Evolutionary conservation across 2,113 vertebrate species (phyloP).

Genomic region (Scomber japonicus): DNA sequence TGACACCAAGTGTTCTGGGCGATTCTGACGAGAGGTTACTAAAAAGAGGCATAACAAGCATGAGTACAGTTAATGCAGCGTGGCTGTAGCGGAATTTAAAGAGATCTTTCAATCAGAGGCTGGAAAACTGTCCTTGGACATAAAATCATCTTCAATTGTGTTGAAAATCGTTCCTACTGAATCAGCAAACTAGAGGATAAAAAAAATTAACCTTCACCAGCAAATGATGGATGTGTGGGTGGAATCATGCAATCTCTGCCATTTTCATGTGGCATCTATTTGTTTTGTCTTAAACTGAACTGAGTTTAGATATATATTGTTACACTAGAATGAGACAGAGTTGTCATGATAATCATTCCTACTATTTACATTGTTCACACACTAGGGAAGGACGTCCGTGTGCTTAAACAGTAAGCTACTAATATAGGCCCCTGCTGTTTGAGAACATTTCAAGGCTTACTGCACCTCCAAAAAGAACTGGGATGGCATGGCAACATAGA

Average conservation of each 20-base stretch:
- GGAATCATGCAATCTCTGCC: slow-evolving; percentile 51
- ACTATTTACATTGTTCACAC: slow-evolving; percentile 22
- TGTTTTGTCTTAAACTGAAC: slow-evolving; percentile 43
- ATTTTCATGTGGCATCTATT: slow-evolving; percentile 40
- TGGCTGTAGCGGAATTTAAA: slow-evolving; percentile 8
- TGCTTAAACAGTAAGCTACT: slow-evolving; percentile 33
- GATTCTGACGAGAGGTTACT: slow-evolving; percentile 20
- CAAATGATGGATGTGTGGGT: slow-evolving; percentile 68
- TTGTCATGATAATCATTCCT: slow-evolving; percentile 59
- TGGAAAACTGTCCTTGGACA: slow-evolving; percentile 33
- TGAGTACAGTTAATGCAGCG: slow-evolving; percentile 5
- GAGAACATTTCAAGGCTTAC: slow-evolving; percentile 46
- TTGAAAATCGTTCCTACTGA: slow-evolving; percentile 28
- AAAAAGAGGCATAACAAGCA: slow-evolving; percentile 33
- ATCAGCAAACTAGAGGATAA: slow-evolving; percentile 85
- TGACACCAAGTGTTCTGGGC: slow-evolving; percentile 30
- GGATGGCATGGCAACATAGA: slow-evolving; percentile 29
- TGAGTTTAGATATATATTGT: slow-evolving; percentile 36
- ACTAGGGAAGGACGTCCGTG: slow-evolving; percentile 11
- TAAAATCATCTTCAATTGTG: slow-evolving; percentile 24
- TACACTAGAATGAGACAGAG: slow-evolving; percentile 29
- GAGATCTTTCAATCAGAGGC: slow-evolving; percentile 24
- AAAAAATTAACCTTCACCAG: slow-evolving; percentile 94
- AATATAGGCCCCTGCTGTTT: slow-evolving; percentile 38
- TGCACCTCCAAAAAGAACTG: slow-evolving; percentile 39